These are phyloP conservation scores for Dendrocincla tyrannina DNA, from an alignment of 2,797 vertebrate genomes.

Conservation along the genomic window DNA sequence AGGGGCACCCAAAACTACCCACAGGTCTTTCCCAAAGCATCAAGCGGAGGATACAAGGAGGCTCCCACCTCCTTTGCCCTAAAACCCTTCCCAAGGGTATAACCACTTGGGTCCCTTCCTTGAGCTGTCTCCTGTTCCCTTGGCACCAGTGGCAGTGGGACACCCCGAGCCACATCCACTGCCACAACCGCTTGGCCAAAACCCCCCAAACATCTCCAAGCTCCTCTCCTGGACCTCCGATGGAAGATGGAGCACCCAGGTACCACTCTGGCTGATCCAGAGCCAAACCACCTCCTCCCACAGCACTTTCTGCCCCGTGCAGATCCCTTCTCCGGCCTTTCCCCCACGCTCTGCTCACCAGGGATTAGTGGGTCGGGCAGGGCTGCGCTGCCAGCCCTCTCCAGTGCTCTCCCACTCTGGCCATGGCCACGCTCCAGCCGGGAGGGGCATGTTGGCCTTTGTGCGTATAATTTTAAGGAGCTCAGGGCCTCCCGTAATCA, in stretches of 20 bases:
- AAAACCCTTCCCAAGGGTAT: neutral
- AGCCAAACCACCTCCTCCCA: neutral
- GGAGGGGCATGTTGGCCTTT: neutral
- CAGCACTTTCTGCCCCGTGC: fast-evolving
- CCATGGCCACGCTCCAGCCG: neutral
- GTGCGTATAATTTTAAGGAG: conserved; percentile 54
- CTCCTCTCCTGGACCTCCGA: neutral
- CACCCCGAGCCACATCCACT: fast-evolving
- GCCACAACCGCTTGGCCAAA: neutral
- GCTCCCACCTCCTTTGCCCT: neutral
- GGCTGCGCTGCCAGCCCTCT: neutral
- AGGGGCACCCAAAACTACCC: neutral
- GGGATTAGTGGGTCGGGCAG: neutral
- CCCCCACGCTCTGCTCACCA: fast-evolving
- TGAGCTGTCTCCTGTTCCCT: neutral
- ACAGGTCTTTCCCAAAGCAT: neutral
- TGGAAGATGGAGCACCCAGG: neutral
- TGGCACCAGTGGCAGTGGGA: fast-evolving
- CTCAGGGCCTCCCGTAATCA: conserved; percentile 70
- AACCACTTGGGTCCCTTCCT: neutral
- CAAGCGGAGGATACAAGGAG: neutral
- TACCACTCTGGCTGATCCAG: fast-evolving
- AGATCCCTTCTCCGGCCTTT: neutral
- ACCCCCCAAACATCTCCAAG: fast-evolving
- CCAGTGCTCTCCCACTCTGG: neutral